Conservation (phyloP, 1,140 invertebrate genomes). For the Bombus fervidus region DNA sequence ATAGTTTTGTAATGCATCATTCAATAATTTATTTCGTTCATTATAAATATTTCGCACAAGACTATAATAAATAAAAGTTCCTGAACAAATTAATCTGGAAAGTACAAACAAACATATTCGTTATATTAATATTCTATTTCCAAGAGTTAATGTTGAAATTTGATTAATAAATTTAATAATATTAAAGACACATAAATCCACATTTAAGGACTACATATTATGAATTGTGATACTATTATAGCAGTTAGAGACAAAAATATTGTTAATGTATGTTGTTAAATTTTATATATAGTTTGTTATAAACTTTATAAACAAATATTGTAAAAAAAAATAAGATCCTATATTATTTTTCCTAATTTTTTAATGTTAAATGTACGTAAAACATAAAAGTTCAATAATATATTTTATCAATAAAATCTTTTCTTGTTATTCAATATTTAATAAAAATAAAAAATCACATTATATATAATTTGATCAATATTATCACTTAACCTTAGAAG, state of each 20-base stretch:
- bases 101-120: not conserved
- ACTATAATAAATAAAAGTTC: constrained; percentile 8
- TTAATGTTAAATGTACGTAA: constrained; percentile 8
- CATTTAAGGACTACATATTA: not conserved
- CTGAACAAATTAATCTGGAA: not conserved
- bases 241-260: not conserved
- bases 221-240: constrained; percentile 12
- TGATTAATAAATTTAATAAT: not conserved
- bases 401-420: constrained; percentile 26
- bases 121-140: not conserved
- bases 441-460: constrained; percentile 22
- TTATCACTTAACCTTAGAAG: not conserved
- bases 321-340: not conserved
- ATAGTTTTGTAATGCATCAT: not conserved
- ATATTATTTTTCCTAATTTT: constrained; percentile 13
- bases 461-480: not conserved
- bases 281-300: constrained; percentile 15
- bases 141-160: not conserved
- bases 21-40: not conserved
- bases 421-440: constrained; percentile 45
- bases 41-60: not conserved
- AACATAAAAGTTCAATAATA: not conserved
- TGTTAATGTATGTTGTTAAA: not conserved
- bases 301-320: constrained; percentile 11
- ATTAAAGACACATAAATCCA: not conserved